A percentile compares a stretch with the other conserved stretches of the same genome.
Evolutionary conservation across 2,113 vertebrate genomes (phyloP).

Genomic region (Sinocyclocheilus maitianheensis): DNA sequence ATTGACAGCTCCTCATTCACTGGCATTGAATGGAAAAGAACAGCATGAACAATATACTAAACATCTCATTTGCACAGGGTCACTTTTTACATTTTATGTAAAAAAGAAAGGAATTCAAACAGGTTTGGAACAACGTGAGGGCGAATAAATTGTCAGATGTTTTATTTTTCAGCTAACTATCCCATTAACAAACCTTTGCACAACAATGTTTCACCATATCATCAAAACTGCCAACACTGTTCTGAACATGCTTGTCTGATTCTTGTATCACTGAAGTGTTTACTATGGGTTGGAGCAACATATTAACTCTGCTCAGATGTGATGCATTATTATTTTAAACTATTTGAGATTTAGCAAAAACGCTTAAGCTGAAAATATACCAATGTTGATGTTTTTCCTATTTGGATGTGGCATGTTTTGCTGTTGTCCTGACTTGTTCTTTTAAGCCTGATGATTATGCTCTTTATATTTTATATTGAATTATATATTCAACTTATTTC

Average conservation of each 20-base stretch:
- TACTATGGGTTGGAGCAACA: not conserved
- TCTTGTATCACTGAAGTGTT: not conserved
- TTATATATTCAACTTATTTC: not conserved
- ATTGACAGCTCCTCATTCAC: no score
- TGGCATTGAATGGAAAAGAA: not conserved
- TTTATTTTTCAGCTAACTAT: no score
- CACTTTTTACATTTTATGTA: no score
- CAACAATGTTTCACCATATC: not conserved
- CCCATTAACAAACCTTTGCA: no score
- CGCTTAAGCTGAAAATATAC: not conserved
- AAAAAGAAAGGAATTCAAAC: not conserved
- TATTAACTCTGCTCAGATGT: not conserved
- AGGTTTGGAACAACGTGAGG: no score
- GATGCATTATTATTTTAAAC: not conserved
- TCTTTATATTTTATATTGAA: not conserved
- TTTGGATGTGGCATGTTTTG: not conserved
- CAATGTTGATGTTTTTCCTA: no score
- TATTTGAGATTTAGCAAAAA: not conserved
- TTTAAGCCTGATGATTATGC: not conserved
- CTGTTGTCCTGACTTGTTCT: not conserved
- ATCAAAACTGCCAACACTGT: not conserved
- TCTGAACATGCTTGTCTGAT: no score
- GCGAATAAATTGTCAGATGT: no score
- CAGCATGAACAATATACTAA: not conserved
- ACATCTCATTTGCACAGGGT: no score